Percentiles rank a stretch among this genome's conserved stretches.
Evolutionary conservation across 2,888 invertebrate species (phyloP).

Genomic region (Hirtodrosophila cameraria): DNA sequence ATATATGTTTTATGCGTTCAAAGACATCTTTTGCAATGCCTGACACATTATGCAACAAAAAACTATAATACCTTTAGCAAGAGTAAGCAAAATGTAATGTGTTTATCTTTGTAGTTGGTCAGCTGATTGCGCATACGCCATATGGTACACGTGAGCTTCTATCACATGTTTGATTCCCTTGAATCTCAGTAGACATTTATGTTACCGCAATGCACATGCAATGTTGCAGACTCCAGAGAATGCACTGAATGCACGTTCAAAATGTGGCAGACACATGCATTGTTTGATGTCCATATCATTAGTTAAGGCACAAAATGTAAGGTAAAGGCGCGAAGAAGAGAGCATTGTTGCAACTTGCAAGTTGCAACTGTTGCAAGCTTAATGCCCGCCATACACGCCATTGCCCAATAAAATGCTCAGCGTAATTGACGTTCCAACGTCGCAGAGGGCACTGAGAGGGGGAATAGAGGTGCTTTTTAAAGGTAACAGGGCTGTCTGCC

Average conservation of each 20-base stretch:
- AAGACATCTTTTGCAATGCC: too few species aligned
- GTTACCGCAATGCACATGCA: constrained; percentile 32
- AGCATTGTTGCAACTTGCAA: constrained; percentile 29
- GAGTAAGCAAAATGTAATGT: constrained; percentile 7
- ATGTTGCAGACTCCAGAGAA: constrained; percentile 23
- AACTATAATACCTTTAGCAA: too few species aligned
- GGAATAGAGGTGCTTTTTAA: background rate
- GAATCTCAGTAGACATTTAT: background rate
- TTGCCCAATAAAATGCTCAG: constrained; percentile 76
- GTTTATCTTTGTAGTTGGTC: background rate
- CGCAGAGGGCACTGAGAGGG: constrained; percentile 15
- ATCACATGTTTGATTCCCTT: background rate
- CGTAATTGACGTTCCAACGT: constrained; percentile 37
- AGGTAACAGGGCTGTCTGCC: too few species aligned
- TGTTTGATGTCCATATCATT: constrained; percentile 63
- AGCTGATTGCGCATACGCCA: constrained; percentile 45
- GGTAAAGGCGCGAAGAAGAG: constrained; percentile 19
- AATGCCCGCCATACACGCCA: constrained; percentile 78
- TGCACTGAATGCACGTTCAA: background rate
- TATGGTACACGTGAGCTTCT: constrained; percentile 8
- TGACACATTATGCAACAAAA: too few species aligned
- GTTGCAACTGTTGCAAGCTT: too few species aligned
- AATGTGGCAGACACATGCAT: constrained; percentile 69
- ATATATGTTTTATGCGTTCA: too few species aligned
- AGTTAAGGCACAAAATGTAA: constrained; percentile 47